phyloP scores from a whole-genome alignment of 2,113 vertebrate genomes.

The Ramphastos sulfuratus region DNA sequence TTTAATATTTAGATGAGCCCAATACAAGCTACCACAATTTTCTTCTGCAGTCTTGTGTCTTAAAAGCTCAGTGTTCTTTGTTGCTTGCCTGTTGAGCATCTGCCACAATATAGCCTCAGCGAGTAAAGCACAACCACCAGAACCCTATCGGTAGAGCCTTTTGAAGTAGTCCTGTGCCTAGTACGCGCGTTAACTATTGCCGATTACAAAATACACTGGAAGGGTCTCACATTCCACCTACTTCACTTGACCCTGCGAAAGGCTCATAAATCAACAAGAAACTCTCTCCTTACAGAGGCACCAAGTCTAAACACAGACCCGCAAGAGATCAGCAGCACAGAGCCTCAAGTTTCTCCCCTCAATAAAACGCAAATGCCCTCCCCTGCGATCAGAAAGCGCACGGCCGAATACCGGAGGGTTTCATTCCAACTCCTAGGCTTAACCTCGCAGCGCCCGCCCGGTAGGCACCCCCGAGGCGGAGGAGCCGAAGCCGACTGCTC shows the following conservation, averaged over 20 bases:
- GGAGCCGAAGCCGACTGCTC: not conserved
- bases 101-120: not conserved
- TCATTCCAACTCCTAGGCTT: not conserved
- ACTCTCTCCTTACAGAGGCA: not conserved
- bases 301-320: not conserved
- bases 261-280: not conserved
- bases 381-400: too few relatives aligned
- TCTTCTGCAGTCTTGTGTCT: not conserved
- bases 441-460: not conserved
- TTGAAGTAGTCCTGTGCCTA: not conserved
- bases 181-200: rapidly evolving
- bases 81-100: not conserved
- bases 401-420: not conserved
- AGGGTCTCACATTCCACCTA: not conserved
- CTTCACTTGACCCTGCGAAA: not conserved
- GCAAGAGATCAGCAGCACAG: not conserved
- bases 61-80: not conserved
- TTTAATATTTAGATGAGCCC: not conserved
- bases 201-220: rapidly evolving
- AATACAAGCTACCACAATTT: rapidly evolving
- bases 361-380: not conserved
- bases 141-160: rapidly evolving
- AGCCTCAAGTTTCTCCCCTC: not conserved
- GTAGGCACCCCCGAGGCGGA: not conserved
- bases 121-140: rapidly evolving